Evolutionary conservation across 2,113 vertebrate species (phyloP).

Genomic region (Rousettus leschenaultii): DNA sequence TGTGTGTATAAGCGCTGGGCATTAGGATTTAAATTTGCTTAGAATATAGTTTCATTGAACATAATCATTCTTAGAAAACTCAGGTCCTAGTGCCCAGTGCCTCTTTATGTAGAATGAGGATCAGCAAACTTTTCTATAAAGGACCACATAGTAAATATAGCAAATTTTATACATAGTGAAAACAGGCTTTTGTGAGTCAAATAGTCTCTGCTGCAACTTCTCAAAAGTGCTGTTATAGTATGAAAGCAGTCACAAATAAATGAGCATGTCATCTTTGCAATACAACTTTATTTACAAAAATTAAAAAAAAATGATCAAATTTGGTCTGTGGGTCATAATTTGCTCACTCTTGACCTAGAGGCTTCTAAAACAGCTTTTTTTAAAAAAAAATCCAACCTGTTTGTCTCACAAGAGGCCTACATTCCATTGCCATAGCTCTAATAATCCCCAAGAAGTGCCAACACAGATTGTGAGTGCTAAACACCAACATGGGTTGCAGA

Average conservation of each 20-base stretch:
- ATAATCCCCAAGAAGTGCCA: not conserved
- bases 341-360: not conserved
- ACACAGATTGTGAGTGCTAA: not conserved
- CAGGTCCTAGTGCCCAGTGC: not conserved
- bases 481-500: not conserved
- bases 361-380: not conserved
- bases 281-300: not conserved
- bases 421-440: not conserved
- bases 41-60: not conserved
- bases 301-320: not conserved
- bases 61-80: not conserved
- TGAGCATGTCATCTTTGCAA: not conserved
- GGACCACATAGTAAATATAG: not conserved
- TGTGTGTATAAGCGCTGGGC: too few relatives aligned
- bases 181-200: not conserved
- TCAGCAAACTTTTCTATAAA: not conserved
- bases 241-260: not conserved
- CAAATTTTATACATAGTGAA: not conserved
- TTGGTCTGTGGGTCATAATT: not conserved
- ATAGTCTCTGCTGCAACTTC: not conserved
- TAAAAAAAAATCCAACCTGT: not conserved
- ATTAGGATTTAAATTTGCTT: too few relatives aligned
- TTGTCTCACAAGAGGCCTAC: not conserved
- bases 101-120: not conserved
- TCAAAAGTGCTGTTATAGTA: not conserved